These are phyloP conservation scores for Sepiola atlantica DNA, from an alignment of 2,888 invertebrate genomes.

Conservation along the genomic window DNA sequence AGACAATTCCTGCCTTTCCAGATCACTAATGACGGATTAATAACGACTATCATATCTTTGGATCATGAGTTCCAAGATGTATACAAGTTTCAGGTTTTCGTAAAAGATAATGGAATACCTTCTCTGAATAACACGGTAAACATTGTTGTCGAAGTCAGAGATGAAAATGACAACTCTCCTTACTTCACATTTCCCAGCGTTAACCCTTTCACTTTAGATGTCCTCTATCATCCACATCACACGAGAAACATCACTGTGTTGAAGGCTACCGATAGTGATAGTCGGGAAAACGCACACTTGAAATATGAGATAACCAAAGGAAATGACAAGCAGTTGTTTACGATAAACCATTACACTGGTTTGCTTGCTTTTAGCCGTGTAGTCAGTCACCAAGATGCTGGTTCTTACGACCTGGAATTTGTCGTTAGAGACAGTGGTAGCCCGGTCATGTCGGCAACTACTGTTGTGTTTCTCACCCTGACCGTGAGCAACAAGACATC, in stretches of 20 bases:
- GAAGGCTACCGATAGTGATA: background rate
- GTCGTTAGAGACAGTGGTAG: conserved; percentile 7
- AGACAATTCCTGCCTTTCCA: conserved; percentile 49
- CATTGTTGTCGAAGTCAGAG: conserved; percentile 55
- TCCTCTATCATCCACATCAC: background rate
- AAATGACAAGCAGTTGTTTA: conserved; percentile 8
- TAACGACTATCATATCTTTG: conserved; percentile 57
- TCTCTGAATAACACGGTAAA: conserved; percentile 50
- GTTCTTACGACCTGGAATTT: background rate
- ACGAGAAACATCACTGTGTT: background rate
- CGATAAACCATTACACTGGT: background rate
- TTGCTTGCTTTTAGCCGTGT: background rate
- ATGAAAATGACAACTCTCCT: conserved; percentile 60
- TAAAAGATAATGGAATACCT: conserved; percentile 50
- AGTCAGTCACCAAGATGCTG: background rate
- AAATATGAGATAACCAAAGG: background rate
- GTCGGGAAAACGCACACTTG: background rate
- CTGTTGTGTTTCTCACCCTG: conserved; percentile 32
- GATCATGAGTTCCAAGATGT: conserved; percentile 59
- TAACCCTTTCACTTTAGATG: background rate
- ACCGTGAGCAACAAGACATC: conserved; percentile 21
- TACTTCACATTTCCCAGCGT: background rate
- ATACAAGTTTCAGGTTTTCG: conserved; percentile 51
- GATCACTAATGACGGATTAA: conserved; percentile 54
- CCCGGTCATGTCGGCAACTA: background rate